Conservation (phyloP, 2,797 vertebrate genomes). For the Diglossa cyanea region DNA sequence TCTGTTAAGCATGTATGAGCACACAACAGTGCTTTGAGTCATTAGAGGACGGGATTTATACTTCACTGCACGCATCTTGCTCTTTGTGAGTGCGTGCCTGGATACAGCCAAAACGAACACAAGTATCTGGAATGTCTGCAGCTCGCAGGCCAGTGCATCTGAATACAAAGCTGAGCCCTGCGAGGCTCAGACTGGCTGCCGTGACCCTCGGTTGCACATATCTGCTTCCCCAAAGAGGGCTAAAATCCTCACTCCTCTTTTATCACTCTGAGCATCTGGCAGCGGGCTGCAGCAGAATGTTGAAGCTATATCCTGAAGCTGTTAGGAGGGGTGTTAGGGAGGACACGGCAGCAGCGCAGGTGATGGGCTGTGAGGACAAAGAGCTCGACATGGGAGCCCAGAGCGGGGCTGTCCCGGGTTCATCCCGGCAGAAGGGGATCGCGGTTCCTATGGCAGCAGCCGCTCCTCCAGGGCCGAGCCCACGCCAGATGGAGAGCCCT, state of each 20-base stretch:
- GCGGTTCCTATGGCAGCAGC: constrained; percentile 34
- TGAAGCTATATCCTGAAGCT: not conserved
- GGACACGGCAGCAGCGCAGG: not conserved
- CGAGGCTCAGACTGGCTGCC: not conserved
- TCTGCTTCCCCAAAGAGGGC: not conserved
- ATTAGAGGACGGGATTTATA: constrained; percentile 58
- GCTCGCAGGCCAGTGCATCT: constrained; percentile 33
- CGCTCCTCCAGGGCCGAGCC: not conserved
- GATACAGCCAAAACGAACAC: constrained; percentile 58
- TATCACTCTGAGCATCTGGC: not conserved
- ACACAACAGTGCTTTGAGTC: constrained; percentile 50
- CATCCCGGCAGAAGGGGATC: not conserved
- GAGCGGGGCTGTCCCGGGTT: not conserved
- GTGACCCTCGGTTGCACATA: not conserved
- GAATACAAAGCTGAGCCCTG: constrained; percentile 56
- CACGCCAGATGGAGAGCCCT: not conserved
- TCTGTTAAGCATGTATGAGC: constrained; percentile 46
- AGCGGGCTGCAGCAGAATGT: not conserved
- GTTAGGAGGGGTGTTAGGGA: rapidly evolving
- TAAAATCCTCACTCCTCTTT: not conserved
- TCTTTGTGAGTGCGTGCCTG: constrained; percentile 64
- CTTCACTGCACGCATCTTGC: constrained; percentile 67
- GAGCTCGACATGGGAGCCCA: rapidly evolving
- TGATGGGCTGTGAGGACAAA: not conserved
- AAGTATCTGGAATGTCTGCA: constrained; percentile 63